Base-by-base conservation (phyloP, 1,140 invertebrate species). In the Saccostrea glomerata region DNA sequence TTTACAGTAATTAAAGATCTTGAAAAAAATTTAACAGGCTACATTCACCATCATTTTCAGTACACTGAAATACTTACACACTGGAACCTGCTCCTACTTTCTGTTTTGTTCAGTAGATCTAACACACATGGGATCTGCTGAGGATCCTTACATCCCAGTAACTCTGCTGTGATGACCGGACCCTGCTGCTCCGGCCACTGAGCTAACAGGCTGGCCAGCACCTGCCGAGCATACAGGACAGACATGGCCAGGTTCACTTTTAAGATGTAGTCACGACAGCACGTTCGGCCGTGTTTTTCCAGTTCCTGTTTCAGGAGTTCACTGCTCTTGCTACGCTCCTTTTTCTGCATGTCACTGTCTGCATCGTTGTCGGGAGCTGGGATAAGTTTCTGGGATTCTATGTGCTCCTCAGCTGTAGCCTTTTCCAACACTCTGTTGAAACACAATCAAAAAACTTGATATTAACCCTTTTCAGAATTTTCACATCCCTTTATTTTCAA, bases 101-200 rank as follows among this genome's bases (percentile, higher is more conserved):
- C 93, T 20, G 91, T 91, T 84, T 93, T 93, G 85, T 94, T 92
- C n/a, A 95, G 90, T 0, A 95, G 91, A 84, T 95, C 94, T 55
- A 95, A 90, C 0, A 95, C 91, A 92, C 93, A 94, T 6, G 93
- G 94, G 36, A 95, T 93, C 90, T 94, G 93, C 17, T 92, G 89
- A 2, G 92, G 91, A 30, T 94, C 91, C 70, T 92, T 93, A 89
- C 94, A 94, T 54, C 94, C 94, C 12, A 95, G 90, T 30, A 95
- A 89, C 7, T 92, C 88, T 23, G 94, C 92, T n/a, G 89, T 93
- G 85, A 95, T 94, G 73, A 89, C 86, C 60, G 92, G 92, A 23
- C 93, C 94, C 58, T 88, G 86, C 0, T 91, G 86, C 0, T 91
- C 88, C 36, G 94, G 94, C 94, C 94, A 94, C 82, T 93, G 91